Percentiles rank a stretch among this genome's conserved stretches.
phyloP scores from a whole-genome alignment of 2,888 invertebrate genomes.

The Drosophila anomelani region DNA sequence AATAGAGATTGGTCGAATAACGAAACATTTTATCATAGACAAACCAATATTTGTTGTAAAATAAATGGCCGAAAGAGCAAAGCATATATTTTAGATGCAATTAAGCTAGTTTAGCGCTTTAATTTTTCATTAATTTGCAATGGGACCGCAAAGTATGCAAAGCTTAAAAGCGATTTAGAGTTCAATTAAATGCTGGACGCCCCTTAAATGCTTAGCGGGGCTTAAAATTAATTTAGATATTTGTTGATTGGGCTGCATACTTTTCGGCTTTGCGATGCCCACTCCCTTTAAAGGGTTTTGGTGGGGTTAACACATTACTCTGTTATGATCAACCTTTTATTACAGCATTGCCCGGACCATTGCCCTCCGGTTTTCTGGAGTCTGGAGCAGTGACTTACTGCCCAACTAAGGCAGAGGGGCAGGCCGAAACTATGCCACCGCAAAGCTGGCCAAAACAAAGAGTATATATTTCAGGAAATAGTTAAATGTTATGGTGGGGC shows the following conservation, averaged over 20 bases:
- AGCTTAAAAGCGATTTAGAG: constrained; percentile 16
- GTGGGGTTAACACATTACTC: constrained; percentile 6
- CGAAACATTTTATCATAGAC: neutral
- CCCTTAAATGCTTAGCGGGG: constrained; percentile 13
- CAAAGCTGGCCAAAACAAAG: constrained; percentile 38
- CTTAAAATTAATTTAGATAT: constrained; percentile 29
- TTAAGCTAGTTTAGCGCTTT: constrained; percentile 26
- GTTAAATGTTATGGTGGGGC: constrained; percentile 40
- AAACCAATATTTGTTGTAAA: constrained; percentile 10
- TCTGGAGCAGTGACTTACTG: constrained; percentile 36
- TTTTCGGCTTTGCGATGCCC: constrained; percentile 24
- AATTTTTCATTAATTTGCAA: constrained; percentile 24
- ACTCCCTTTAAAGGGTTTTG: neutral
- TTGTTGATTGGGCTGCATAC: constrained; percentile 35
- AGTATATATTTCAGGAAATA: constrained; percentile 45
- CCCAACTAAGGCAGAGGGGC: constrained; percentile 17
- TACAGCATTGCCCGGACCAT: constrained; percentile 37
- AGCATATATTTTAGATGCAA: constrained; percentile 24
- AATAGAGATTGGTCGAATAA: neutral
- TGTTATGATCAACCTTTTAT: constrained; percentile 36
- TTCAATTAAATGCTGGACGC: constrained; percentile 15
- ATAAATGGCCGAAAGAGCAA: constrained; percentile 1
- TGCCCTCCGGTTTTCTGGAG: constrained; percentile 25
- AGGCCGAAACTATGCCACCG: constrained; percentile 43
- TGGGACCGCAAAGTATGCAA: constrained; percentile 36